Conservation (phyloP, 2,888 invertebrate species). For the Phyto melanocephala region DNA sequence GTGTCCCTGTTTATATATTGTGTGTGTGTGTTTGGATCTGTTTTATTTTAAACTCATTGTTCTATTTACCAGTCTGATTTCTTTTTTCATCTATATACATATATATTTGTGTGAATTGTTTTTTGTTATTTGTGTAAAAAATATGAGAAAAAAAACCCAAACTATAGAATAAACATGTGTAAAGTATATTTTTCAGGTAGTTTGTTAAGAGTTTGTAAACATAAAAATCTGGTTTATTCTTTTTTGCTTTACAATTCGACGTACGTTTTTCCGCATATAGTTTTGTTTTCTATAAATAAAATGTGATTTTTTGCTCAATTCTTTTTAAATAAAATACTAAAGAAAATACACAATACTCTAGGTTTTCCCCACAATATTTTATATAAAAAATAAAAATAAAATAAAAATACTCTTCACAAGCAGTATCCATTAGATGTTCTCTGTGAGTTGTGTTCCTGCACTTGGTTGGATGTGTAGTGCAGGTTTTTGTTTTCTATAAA, state of each 20-base stretch:
- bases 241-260: background rate
- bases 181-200: constrained; percentile 41
- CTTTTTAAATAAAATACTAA: background rate
- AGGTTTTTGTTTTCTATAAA: background rate
- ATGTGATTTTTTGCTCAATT: constrained; percentile 2
- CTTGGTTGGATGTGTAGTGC: background rate
- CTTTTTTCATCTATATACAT: background rate
- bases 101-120: background rate
- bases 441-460: background rate
- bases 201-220: constrained; percentile 37
- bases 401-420: background rate
- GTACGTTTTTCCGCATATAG: background rate
- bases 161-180: constrained; percentile 10
- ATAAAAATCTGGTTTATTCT: constrained; percentile 31
- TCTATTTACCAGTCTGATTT: constrained; percentile 24
- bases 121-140: background rate
- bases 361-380: background rate
- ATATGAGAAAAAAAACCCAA: background rate
- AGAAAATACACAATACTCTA: constrained; percentile 3
- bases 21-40: constrained; percentile 22
- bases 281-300: constrained; percentile 37
- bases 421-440: background rate
- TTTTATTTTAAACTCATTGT: constrained; percentile 38
- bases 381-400: background rate
- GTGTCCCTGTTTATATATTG: constrained; percentile 9